phyloP scores from a whole-genome alignment of 2,113 vertebrate species.

The Axis porcinus region DNA sequence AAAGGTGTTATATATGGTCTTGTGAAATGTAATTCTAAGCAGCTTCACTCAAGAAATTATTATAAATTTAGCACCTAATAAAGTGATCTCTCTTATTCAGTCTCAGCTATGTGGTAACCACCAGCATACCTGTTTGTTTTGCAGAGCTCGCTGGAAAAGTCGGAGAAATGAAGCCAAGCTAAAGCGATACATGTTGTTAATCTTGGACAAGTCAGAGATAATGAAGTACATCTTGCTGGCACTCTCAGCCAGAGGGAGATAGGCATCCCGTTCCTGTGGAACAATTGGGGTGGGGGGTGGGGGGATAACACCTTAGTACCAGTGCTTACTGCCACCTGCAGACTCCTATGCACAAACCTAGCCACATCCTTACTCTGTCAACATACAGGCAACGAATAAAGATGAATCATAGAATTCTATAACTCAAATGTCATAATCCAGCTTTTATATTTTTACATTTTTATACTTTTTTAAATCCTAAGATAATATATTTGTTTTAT shows the following conservation, averaged over 20 bases:
- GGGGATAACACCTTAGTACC: background rate
- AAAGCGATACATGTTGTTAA: slow-evolving; percentile 98
- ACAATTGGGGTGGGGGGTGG: background rate
- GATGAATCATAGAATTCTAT: background rate
- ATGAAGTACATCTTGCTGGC: slow-evolving; percentile 99
- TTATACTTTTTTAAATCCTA: background rate
- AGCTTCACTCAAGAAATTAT: slow-evolving; percentile 10
- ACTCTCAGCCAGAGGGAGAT: slow-evolving; percentile 94
- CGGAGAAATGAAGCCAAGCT: slow-evolving; percentile 94
- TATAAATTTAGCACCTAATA: slow-evolving; percentile 1
- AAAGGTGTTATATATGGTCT: background rate
- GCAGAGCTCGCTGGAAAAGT: slow-evolving; percentile 94
- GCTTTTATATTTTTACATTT: background rate
- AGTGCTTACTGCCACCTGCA: slow-evolving; percentile 83
- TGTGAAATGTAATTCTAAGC: slow-evolving; percentile 22
- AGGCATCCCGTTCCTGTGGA: slow-evolving; percentile 92
- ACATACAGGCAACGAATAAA: background rate
- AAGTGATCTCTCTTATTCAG: background rate
- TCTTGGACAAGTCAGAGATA: slow-evolving; percentile 96
- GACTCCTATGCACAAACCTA: slow-evolving; percentile 3
- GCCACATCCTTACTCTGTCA: background rate
- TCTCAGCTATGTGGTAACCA: background rate
- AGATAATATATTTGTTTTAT: background rate
- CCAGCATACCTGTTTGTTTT: slow-evolving; percentile 87
- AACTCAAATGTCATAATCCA: background rate